Evolutionary conservation across 2,113 vertebrate species (phyloP).

Genomic region (Sapajus apella): DNA sequence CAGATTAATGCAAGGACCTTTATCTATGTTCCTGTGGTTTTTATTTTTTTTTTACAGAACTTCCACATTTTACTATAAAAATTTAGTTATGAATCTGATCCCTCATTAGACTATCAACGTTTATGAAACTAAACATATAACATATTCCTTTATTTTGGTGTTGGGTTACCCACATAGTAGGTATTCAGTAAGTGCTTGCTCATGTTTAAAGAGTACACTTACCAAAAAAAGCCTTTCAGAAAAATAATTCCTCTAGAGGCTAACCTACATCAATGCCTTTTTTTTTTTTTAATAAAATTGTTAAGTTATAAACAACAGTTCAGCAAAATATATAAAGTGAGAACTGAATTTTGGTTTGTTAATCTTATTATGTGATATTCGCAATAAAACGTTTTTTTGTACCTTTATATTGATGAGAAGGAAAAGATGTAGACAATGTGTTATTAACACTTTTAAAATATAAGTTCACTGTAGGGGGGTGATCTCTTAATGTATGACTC

Average conservation of each 20-base stretch:
- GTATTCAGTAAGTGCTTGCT: not conserved
- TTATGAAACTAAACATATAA: not conserved
- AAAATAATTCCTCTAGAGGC: conserved; percentile 65
- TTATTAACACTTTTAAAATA: not conserved
- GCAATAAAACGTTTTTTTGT: not conserved
- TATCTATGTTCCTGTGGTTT: not conserved
- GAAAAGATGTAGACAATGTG: not conserved
- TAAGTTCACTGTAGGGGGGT: not conserved
- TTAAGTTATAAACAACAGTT: not conserved
- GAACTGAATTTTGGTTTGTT: not conserved
- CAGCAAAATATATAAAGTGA: not conserved
- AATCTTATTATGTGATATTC: not conserved
- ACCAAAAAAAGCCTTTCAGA: conserved; percentile 28
- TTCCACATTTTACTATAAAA: not conserved
- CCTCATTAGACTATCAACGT: not conserved
- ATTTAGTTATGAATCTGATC: not conserved
- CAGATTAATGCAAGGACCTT: not conserved
- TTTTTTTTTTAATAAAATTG: not conserved
- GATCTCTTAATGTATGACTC: not conserved
- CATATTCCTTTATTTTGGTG: not conserved
- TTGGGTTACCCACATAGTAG: not conserved
- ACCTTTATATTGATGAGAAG: not conserved
- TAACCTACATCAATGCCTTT: not conserved
- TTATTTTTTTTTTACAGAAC: not conserved
- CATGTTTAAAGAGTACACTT: not conserved